phyloP scores from a whole-genome alignment of 2,888 invertebrate genomes.

The Seira sanloemensis region DNA sequence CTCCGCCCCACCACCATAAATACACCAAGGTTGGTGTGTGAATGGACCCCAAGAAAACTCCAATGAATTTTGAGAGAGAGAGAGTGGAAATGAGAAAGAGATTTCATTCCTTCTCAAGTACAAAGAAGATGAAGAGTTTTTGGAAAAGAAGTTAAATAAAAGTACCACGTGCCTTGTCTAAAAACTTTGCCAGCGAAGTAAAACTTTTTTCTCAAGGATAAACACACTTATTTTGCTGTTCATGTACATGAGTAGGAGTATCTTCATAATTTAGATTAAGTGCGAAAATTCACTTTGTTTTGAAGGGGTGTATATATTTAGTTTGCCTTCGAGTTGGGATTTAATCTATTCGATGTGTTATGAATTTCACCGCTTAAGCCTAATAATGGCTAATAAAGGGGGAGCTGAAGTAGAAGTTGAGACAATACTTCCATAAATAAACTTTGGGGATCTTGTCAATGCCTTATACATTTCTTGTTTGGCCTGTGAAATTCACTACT shows the following conservation, averaged over 20 bases:
- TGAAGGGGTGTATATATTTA: too few relatives aligned
- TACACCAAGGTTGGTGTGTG: not conserved
- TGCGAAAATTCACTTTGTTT: not conserved
- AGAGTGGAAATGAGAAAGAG: not conserved
- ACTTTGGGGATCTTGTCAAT: too few relatives aligned
- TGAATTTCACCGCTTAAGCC: not conserved
- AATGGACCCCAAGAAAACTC: not conserved
- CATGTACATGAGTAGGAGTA: constrained; percentile 8
- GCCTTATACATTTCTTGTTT: too few relatives aligned
- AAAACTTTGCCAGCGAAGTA: too few relatives aligned
- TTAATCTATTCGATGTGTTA: not conserved
- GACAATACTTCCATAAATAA: too few relatives aligned
- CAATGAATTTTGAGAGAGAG: not conserved
- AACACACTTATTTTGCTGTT: constrained; percentile 34
- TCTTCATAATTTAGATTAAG: not conserved
- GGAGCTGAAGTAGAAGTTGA: too few relatives aligned
- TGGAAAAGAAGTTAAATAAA: constrained; percentile 50
- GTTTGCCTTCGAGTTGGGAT: too few relatives aligned
- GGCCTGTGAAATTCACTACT: too few relatives aligned
- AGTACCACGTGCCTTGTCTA: constrained; percentile 59
- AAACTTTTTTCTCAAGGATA: not conserved
- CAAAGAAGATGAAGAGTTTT: constrained; percentile 29
- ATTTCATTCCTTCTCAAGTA: not conserved
- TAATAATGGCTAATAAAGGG: too few relatives aligned
- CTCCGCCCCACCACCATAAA: too few relatives aligned